A percentile compares a stretch with the other conserved stretches of the same genome.
Conservation (phyloP, 2,113 vertebrate species). For the Pollimyrus isidori region DNA sequence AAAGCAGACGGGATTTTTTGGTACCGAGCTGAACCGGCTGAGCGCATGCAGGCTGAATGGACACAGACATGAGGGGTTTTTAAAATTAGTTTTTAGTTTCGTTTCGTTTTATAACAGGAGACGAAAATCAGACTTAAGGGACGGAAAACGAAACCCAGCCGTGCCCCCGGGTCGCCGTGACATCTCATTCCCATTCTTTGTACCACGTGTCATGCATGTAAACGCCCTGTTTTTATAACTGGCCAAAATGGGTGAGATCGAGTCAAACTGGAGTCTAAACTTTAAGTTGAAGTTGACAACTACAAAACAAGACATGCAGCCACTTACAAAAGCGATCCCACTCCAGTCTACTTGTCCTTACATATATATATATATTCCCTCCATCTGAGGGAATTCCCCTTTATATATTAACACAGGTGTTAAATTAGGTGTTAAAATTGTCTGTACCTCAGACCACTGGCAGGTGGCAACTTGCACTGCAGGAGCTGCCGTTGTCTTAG, state of each 20-base stretch:
- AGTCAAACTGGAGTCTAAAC: not conserved
- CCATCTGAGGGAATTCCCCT: not conserved
- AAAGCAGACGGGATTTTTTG: not conserved
- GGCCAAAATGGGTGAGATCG: not conserved
- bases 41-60: slow-evolving; percentile 7
- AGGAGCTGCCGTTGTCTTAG: not conserved
- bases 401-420: not conserved
- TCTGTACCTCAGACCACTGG: not conserved
- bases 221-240: not conserved
- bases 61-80: not conserved
- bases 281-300: not conserved
- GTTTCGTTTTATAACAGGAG: not conserved
- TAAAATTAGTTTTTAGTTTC: not conserved
- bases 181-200: not conserved
- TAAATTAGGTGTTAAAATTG: not conserved
- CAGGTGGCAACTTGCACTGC: not conserved
- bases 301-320: slow-evolving; percentile 1
- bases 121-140: not conserved
- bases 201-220: not conserved
- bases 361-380: not conserved
- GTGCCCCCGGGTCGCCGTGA: not conserved
- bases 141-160: not conserved
- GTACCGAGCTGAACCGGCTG: not conserved
- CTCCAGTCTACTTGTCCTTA: not conserved
- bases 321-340: not conserved